Conservation (phyloP, 2,888 invertebrate species). For the Syrphus vitripennis region DNA sequence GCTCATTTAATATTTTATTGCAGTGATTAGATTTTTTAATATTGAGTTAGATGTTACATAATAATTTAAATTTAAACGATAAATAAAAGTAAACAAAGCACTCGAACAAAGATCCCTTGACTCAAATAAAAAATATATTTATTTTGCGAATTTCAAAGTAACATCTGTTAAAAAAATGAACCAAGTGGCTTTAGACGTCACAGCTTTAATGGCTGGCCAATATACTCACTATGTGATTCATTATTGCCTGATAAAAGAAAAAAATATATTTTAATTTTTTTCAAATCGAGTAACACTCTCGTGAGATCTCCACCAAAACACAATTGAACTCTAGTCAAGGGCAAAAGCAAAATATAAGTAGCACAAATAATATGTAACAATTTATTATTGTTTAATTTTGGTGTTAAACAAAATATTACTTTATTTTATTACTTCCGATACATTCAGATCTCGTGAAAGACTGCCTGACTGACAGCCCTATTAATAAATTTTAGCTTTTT, state of each 20-base stretch:
- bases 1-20: neutral
- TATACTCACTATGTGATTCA: slow-evolving; percentile 7
- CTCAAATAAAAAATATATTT: too few species aligned
- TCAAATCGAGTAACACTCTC: neutral
- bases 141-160: neutral
- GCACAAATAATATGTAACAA: neutral
- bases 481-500: neutral
- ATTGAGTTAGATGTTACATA: neutral
- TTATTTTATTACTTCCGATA: neutral
- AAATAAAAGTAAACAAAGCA: neutral
- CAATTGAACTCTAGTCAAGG: neutral
- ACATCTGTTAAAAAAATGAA: neutral
- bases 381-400: neutral
- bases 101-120: too few species aligned
- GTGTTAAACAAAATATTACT: neutral
- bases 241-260: neutral
- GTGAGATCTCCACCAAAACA: neutral
- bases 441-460: neutral
- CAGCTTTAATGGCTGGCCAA: neutral
- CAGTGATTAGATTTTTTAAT: neutral
- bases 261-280: neutral
- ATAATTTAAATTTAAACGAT: neutral
- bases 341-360: neutral
- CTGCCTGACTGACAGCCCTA: slow-evolving; percentile 12
- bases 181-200: neutral